Conservation (phyloP, 2,888 invertebrate genomes). For the Melitaea athalia region DNA sequence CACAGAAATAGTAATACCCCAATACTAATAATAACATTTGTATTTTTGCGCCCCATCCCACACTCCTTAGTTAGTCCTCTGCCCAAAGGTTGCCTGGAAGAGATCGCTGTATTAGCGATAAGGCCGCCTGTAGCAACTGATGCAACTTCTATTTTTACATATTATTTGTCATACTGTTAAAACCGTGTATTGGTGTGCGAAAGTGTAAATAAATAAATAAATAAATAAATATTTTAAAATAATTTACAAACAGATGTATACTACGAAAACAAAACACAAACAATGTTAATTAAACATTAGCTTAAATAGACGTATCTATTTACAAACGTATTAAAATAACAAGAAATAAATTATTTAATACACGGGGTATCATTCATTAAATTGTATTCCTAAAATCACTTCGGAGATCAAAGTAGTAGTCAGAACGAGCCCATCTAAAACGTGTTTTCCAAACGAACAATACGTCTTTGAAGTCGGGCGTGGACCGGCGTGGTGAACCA, state of each 20-base stretch:
- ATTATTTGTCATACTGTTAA: no score
- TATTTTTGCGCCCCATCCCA: no score
- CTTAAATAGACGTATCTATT: background rate
- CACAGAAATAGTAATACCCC: no score
- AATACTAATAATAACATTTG: background rate
- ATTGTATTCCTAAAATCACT: conserved; percentile 37
- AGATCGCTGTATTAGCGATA: no score
- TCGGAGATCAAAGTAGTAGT: conserved; percentile 43
- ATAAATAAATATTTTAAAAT: background rate
- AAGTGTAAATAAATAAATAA: no score
- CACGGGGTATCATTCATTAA: conserved; percentile 20
- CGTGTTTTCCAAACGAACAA: conserved; percentile 48
- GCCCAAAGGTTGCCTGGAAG: no score
- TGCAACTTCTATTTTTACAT: no score
- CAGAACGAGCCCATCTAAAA: conserved; percentile 47
- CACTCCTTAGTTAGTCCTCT: no score
- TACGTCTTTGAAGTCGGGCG: conserved; percentile 65
- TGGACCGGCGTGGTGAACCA: conserved; percentile 52
- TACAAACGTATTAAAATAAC: background rate
- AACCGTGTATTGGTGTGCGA: no score
- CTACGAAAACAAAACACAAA: background rate
- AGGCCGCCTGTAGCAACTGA: no score
- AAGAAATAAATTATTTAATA: conserved; percentile 14
- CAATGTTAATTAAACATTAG: background rate
- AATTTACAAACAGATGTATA: background rate